These are phyloP conservation scores for Polymixis flavicincta DNA, from an alignment of 2,888 invertebrate species.

Conservation along the genomic window DNA sequence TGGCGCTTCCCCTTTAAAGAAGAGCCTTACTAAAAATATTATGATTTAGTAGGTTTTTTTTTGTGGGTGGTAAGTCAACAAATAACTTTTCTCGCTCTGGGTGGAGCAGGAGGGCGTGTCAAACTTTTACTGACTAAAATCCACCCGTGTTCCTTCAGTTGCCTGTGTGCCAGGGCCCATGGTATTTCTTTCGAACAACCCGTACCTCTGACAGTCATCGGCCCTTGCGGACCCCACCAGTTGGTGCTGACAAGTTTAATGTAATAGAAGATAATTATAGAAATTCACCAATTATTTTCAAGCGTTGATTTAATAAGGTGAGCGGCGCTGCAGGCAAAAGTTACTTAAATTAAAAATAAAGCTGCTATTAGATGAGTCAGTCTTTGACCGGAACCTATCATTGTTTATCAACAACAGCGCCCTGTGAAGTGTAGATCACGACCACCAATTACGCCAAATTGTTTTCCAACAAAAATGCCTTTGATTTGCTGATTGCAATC, in stretches of 20 bases:
- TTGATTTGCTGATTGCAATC: conserved; percentile 50
- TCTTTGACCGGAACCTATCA: conserved; percentile 21
- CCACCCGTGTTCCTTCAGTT: too few relatives aligned
- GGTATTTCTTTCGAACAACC: too few relatives aligned
- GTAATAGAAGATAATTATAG: neutral
- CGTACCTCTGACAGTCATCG: too few relatives aligned
- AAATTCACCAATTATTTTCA: neutral
- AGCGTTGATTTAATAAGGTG: neutral
- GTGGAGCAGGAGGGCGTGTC: too few relatives aligned
- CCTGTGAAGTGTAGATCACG: conserved; percentile 62
- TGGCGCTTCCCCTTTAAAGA: too few relatives aligned
- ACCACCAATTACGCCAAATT: conserved; percentile 70
- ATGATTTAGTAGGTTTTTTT: neutral
- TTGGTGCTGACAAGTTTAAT: too few relatives aligned
- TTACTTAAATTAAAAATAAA: conserved; percentile 7
- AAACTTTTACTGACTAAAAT: too few relatives aligned
- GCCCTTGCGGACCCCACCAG: too few relatives aligned
- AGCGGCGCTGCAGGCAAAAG: neutral
- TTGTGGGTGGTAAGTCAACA: too few relatives aligned
- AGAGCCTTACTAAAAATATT: neutral
- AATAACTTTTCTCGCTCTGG: too few relatives aligned
- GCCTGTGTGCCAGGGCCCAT: too few relatives aligned
- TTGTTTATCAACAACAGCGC: conserved; percentile 45
- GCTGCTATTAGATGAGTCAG: conserved; percentile 49
- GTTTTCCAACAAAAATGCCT: conserved; percentile 55